These are phyloP conservation scores for Taenioides sp. DNA, from an alignment of 2,797 vertebrate genomes.

Conservation along the genomic window DNA sequence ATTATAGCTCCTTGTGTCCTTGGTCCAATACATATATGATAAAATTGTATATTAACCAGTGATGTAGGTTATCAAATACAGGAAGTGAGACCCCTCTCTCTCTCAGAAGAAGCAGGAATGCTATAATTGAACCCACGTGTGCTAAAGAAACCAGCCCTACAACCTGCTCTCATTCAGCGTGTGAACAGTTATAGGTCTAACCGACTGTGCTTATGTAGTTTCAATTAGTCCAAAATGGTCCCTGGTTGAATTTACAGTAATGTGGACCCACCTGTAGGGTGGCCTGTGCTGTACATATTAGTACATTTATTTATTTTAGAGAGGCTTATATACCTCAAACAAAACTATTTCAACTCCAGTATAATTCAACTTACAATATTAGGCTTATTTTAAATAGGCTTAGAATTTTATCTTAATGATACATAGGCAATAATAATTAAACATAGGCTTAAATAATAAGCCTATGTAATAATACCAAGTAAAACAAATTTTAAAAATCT, in stretches of 20 bases:
- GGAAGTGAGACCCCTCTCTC: constrained; percentile 64
- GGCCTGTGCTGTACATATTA: too few relatives aligned
- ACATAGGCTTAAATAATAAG: too few relatives aligned
- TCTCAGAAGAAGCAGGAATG: constrained; percentile 69
- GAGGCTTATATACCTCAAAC: too few relatives aligned
- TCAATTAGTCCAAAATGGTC: constrained; percentile 7
- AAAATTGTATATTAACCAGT: constrained; percentile 42
- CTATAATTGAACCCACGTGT: constrained; percentile 79
- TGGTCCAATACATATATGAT: neutral
- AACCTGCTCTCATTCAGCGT: constrained; percentile 17
- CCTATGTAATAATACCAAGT: too few relatives aligned
- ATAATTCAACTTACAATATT: too few relatives aligned
- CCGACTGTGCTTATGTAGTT: constrained; percentile 43
- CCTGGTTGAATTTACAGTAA: neutral
- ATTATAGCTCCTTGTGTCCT: too few relatives aligned
- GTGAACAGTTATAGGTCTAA: constrained; percentile 22
- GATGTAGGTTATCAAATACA: constrained; percentile 61
- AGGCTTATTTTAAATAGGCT: too few relatives aligned
- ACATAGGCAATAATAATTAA: too few relatives aligned
- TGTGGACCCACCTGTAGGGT: neutral
- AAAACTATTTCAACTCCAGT: too few relatives aligned
- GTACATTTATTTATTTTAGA: too few relatives aligned
- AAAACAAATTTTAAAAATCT: too few relatives aligned
- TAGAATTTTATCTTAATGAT: too few relatives aligned
- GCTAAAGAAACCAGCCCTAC: constrained; percentile 37